phyloP scores from a whole-genome alignment of 2,797 vertebrate species.

The Sebastes glaucus region DNA sequence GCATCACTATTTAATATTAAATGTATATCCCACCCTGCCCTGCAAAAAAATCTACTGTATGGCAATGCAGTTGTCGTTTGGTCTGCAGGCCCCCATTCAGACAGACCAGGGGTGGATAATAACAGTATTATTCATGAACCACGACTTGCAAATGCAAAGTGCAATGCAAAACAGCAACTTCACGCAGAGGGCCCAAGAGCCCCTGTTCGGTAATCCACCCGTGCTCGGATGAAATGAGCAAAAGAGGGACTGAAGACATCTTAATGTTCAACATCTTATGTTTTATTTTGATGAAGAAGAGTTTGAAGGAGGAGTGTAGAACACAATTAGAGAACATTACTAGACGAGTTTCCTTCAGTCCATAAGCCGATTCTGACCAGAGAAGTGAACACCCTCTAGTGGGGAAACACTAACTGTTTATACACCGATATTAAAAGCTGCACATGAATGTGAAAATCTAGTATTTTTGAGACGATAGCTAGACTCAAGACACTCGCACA shows the following conservation, averaged over 20 bases:
- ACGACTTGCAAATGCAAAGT: not conserved
- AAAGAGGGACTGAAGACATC: conserved; percentile 12
- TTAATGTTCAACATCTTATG: not conserved
- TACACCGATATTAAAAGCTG: not conserved
- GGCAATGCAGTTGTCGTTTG: not conserved
- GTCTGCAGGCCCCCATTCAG: not conserved
- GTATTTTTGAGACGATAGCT: not conserved
- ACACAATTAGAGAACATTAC: not conserved
- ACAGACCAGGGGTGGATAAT: not conserved
- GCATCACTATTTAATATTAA: not conserved
- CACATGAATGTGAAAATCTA: not conserved
- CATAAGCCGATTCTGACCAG: not conserved
- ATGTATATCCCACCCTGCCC: not conserved
- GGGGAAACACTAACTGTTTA: not conserved
- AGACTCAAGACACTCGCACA: not conserved
- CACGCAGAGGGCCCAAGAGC: too few species aligned
- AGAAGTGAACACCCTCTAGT: conserved; percentile 32
- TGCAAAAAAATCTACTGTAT: not conserved
- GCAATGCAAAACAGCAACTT: not conserved
- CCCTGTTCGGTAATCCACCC: not conserved
- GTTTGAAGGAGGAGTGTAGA: not conserved
- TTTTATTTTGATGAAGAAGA: not conserved
- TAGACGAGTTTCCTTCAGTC: not conserved
- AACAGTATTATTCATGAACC: not conserved
- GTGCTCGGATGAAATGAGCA: not conserved